phyloP scores from a whole-genome alignment of 2,113 vertebrate species.

The Proteles cristata region DNA sequence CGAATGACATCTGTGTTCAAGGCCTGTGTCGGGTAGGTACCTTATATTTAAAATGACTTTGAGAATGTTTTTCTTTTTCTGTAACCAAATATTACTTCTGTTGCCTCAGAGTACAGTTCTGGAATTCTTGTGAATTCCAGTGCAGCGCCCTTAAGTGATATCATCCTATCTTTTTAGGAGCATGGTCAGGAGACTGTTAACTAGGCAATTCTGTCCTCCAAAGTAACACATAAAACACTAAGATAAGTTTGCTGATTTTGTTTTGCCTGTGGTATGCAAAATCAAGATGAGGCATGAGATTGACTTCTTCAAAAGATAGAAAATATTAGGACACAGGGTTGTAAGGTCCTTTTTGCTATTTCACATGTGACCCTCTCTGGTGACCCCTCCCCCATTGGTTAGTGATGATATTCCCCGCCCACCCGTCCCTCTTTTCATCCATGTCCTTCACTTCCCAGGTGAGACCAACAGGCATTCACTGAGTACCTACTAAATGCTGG shows the following conservation, averaged over 20 bases:
- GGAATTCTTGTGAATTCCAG: background rate
- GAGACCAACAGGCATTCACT: background rate
- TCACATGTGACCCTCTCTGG: background rate
- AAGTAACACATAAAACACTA: background rate
- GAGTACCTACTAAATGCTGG: background rate
- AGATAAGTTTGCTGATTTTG: background rate
- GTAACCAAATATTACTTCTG: background rate
- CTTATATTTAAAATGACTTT: background rate
- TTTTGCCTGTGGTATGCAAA: background rate
- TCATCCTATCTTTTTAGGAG: background rate
- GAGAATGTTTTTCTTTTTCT: background rate
- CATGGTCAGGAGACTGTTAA: background rate
- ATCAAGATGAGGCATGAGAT: background rate
- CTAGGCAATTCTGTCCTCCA: background rate
- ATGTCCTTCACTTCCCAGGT: background rate
- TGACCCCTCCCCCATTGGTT: background rate
- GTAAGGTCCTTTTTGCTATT: background rate
- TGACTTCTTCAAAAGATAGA: background rate
- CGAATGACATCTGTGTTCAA: slow-evolving; percentile 98
- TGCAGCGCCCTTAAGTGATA: background rate
- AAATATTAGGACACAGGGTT: background rate
- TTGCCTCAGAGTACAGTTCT: background rate
- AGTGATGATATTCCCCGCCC: background rate
- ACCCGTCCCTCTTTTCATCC: background rate
- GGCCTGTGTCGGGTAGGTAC: slow-evolving; percentile 96